Conservation (phyloP, 2,113 vertebrate genomes). For the Alosa alosa region DNA sequence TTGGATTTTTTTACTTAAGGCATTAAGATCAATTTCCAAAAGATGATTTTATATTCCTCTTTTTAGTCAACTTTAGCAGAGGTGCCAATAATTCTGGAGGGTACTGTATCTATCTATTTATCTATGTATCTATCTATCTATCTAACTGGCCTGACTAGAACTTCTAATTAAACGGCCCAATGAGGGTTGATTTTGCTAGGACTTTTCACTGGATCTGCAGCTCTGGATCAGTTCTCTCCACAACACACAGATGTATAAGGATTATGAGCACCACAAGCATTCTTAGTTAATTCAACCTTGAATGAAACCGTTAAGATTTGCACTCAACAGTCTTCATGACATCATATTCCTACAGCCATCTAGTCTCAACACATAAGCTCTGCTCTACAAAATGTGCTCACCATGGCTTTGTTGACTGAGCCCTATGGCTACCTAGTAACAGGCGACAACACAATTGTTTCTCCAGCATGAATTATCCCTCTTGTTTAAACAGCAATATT, state of each 20-base stretch:
- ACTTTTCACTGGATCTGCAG: too few species aligned
- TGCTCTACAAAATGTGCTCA: not conserved
- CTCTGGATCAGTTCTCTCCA: not conserved
- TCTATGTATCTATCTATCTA: too few species aligned
- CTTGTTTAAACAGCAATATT: not conserved
- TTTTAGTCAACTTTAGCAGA: too few species aligned
- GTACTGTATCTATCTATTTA: too few species aligned
- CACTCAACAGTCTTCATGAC: not conserved
- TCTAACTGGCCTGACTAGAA: too few species aligned
- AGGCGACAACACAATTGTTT: not conserved
- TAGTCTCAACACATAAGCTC: not conserved
- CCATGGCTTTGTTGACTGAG: not conserved
- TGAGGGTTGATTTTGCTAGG: not conserved
- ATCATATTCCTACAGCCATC: not conserved
- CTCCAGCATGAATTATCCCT: not conserved
- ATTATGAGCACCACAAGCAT: too few species aligned
- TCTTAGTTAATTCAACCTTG: too few species aligned
- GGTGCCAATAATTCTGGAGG: too few species aligned
- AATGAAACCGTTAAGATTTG: not conserved
- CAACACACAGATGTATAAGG: not conserved
- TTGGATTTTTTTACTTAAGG: too few species aligned
- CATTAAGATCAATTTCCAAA: too few species aligned
- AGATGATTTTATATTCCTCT: too few species aligned
- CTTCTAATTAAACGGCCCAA: too few species aligned
- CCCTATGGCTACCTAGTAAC: conserved; percentile 15